Evolutionary conservation across 2,113 vertebrate species (phyloP).

Genomic region (Xenus cinereus): DNA sequence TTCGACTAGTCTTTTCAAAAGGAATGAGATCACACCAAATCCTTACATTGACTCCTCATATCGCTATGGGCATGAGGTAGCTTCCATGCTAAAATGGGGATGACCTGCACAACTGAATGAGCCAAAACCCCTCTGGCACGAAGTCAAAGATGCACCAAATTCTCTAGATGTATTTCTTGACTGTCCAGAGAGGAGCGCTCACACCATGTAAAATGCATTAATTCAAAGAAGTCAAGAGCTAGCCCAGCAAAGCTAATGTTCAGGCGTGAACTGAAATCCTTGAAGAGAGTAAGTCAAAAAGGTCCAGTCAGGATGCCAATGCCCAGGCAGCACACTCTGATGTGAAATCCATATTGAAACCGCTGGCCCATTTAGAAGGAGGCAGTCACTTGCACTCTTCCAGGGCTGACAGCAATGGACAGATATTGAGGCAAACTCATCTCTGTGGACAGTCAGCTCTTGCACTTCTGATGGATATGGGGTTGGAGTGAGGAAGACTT

Average conservation of each 20-base stretch:
- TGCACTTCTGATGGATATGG: background rate
- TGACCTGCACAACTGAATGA: background rate
- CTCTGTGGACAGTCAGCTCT: background rate
- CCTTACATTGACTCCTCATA: background rate
- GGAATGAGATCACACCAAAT: background rate
- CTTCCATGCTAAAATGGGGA: background rate
- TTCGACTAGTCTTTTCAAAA: background rate
- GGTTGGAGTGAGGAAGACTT: background rate
- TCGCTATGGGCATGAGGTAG: background rate
- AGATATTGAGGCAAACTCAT: background rate
- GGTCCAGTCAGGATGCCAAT: background rate
- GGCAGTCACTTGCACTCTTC: background rate
- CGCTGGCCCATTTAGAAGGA: background rate
- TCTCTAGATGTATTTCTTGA: background rate
- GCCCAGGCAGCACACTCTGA: fast-evolving
- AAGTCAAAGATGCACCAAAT: background rate
- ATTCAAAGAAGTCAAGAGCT: background rate
- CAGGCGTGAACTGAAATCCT: background rate
- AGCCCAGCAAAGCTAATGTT: background rate
- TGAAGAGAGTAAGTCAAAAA: background rate
- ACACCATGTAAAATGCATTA: background rate
- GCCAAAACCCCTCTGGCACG: background rate
- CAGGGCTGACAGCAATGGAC: background rate
- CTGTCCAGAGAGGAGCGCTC: background rate
- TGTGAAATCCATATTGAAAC: background rate